A percentile compares a stretch with the other conserved stretches of the same genome.
Evolutionary conservation across 2,888 invertebrate genomes (phyloP).

Genomic region (Punctoribates punctum): DNA sequence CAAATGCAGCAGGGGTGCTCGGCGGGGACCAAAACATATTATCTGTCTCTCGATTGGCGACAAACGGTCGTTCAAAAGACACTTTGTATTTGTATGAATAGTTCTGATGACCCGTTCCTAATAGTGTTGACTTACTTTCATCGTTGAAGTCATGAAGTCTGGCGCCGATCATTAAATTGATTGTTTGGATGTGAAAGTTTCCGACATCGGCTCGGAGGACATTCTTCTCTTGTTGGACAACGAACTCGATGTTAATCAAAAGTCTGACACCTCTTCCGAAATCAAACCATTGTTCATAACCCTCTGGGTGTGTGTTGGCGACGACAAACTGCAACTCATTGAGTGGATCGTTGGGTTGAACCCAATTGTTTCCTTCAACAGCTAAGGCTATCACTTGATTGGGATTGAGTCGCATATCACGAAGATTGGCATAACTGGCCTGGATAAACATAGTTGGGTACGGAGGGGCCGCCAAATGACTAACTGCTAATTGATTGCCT

Average conservation of each 20-base stretch:
- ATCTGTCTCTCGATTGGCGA: no score
- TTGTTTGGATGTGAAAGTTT: not conserved
- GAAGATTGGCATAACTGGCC: no score
- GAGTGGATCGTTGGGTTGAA: not conserved
- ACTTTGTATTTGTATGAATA: not conserved
- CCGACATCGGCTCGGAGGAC: not conserved
- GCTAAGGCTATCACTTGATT: no score
- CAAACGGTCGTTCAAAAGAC: not conserved
- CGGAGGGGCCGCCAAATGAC: no score
- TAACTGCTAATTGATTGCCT: no score
- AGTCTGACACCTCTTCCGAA: slow-evolving; percentile 8
- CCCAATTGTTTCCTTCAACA: no score
- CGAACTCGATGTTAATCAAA: not conserved
- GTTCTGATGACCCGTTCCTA: not conserved
- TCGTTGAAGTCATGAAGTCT: no score
- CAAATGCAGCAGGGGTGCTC: no score
- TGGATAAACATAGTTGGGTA: no score
- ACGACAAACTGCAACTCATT: not conserved
- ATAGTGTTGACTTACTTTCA: not conserved
- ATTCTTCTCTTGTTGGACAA: not conserved
- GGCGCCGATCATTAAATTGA: not conserved
- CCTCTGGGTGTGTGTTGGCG: not conserved
- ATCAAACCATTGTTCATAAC: not conserved
- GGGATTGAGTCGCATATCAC: no score
- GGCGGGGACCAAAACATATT: no score